Evolutionary conservation across 2,888 invertebrate genomes (phyloP).

Genomic region (Euclidia mi): DNA sequence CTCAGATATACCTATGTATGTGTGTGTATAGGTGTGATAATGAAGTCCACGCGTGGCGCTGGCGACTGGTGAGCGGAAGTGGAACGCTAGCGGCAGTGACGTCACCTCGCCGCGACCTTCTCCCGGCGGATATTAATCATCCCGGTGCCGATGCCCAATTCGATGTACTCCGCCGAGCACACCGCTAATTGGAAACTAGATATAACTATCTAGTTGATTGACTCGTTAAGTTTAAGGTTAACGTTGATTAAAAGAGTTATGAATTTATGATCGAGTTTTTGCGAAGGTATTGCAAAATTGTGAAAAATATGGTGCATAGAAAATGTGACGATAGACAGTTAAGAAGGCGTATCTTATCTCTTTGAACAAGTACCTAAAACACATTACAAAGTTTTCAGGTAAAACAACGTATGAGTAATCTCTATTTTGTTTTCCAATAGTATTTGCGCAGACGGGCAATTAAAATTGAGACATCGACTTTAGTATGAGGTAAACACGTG

Average conservation of each 20-base stretch:
- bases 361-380: too few relatives aligned
- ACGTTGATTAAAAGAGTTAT: background rate
- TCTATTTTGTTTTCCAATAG: background rate
- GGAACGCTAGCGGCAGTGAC: constrained; percentile 82
- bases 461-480: background rate
- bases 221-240: constrained; percentile 8
- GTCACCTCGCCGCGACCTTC: constrained; percentile 84
- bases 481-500: constrained; percentile 24
- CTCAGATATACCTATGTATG: constrained; percentile 2
- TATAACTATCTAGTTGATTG: constrained; percentile 19
- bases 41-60: constrained; percentile 68
- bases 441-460: background rate
- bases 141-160: constrained; percentile 66
- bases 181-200: constrained; percentile 74
- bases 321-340: too few relatives aligned
- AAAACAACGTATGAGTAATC: too few relatives aligned
- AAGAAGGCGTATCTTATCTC: too few relatives aligned
- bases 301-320: too few relatives aligned
- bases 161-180: constrained; percentile 52
- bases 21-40: constrained; percentile 58
- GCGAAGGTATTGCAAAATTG: too few relatives aligned
- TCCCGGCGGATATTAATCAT: constrained; percentile 88
- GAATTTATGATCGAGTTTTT: too few relatives aligned
- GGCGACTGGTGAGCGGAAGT: constrained; percentile 79
- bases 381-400: too few relatives aligned